phyloP scores from a whole-genome alignment of 2,797 vertebrate species.

The Cirrhinus molitorella region DNA sequence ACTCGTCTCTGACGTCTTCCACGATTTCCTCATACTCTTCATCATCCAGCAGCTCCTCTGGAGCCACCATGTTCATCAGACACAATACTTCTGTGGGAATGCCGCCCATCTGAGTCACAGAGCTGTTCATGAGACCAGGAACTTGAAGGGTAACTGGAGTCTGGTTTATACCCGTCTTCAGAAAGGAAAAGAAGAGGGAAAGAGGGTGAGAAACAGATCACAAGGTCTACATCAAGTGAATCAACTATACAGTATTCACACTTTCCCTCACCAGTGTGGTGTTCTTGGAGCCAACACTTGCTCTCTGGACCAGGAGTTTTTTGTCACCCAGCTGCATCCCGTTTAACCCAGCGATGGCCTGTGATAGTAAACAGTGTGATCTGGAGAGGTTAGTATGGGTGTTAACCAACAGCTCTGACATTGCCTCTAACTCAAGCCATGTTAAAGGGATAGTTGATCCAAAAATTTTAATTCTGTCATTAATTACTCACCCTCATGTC shows the following conservation, averaged over 20 bases:
- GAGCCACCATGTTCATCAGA: constrained; percentile 96
- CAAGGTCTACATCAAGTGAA: constrained; percentile 10
- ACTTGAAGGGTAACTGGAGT: constrained; percentile 94
- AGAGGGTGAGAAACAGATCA: not conserved
- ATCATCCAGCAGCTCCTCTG: constrained; percentile 91
- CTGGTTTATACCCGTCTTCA: constrained; percentile 92
- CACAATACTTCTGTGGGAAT: constrained; percentile 92
- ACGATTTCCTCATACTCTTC: constrained; percentile 95
- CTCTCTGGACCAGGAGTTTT: constrained; percentile 93
- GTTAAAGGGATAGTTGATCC: not conserved
- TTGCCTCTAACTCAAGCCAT: not conserved
- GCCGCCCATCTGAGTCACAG: constrained; percentile 91
- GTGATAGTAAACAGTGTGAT: constrained; percentile 53
- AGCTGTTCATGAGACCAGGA: constrained; percentile 89
- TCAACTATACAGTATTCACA: not conserved
- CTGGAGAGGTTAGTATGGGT: constrained; percentile 29
- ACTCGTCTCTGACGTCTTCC: constrained; percentile 91
- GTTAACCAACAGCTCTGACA: constrained; percentile 3
- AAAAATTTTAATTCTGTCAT: too few species aligned
- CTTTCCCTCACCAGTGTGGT: constrained; percentile 86
- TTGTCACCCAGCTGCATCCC: constrained; percentile 96
- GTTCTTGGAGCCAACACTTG: constrained; percentile 94
- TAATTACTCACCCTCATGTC: too few species aligned
- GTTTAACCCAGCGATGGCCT: constrained; percentile 93
- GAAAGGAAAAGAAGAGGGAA: not conserved